Evolutionary conservation across 1,140 invertebrate species (phyloP).

Genomic region (Microplitis mediator): DNA sequence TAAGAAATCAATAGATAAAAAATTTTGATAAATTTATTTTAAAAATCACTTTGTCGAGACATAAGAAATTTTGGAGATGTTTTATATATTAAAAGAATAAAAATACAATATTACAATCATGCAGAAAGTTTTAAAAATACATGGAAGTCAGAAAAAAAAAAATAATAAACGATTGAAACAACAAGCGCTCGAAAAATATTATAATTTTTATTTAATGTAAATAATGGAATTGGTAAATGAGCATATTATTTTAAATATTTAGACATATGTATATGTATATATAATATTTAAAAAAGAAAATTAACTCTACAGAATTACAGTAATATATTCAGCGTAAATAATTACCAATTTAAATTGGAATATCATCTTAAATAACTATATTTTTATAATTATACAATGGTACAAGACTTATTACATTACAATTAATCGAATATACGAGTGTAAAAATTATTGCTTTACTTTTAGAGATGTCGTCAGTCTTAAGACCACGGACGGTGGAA

Average conservation of each 20-base stretch:
- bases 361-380: not conserved
- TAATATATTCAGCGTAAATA: not conserved
- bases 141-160: not conserved
- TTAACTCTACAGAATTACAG: not conserved
- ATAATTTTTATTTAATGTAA: slow-evolving; percentile 47
- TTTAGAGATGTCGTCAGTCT: slow-evolving; percentile 18
- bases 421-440: not conserved
- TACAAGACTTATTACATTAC: slow-evolving; percentile 20
- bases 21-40: too few relatives aligned
- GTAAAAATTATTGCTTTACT: slow-evolving; percentile 18
- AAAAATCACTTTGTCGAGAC: too few relatives aligned
- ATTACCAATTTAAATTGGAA: not conserved
- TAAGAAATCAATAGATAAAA: too few relatives aligned
- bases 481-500: slow-evolving; percentile 15
- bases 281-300: slow-evolving; percentile 4
- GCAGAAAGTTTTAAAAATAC: slow-evolving; percentile 7
- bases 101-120: not conserved
- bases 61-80: too few relatives aligned
- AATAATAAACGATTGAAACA: slow-evolving; percentile 9
- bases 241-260: slow-evolving; percentile 20
- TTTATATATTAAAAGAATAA: too few relatives aligned
- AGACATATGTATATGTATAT: too few relatives aligned
- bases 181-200: slow-evolving; percentile 45
- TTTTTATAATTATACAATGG: slow-evolving; percentile 18
- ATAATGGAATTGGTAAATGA: slow-evolving; percentile 44